Evolutionary conservation across 2,888 invertebrate species (phyloP), one percentile per base, ranked within the genome.

Genomic region (Hypsopygia costalis): DNA sequence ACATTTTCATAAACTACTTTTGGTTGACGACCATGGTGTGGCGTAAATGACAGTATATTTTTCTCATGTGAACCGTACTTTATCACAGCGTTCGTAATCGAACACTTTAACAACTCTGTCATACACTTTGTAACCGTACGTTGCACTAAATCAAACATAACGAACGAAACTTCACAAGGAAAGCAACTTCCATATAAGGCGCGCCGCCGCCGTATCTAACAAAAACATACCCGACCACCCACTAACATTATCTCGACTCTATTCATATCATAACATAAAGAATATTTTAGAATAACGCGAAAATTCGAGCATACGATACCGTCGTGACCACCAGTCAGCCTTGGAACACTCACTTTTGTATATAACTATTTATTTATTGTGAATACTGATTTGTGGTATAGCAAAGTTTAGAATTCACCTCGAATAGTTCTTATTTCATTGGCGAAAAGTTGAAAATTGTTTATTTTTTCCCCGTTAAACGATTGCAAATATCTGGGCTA

Each of bases 341-440:
- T 80, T 80, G 78, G 58, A 52, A 66, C 78, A 76, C 75, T 79
- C 78, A 78, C 77, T 78, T 77, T 75, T 69, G 69, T 74, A 62
- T 61, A 32, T 38, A 39, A 33, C 20, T 32, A 38, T 38, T 32
- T 39, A 39, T 39, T 39, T 39, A 39, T 33, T 39, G 28, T 39
- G 21, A 37, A 37, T 37, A 37, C 36, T 12, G 36, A 36, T 37
- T 35, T 10, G 22, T 11, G 22, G 11, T n/a, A 11, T 22, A 27
- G 12, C 32, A n/a, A 3, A 39, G 33, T n/a, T 12, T 25, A 22
- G 6, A 11, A n/a, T 12, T 4, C 16, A 25, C 11, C 22, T 21
- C 20, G 7, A 2, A 7, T 12, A 27, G n/a, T 3, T 33, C 33
- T 33, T 39, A 39, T 34, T 33, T 6, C 33, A 10, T 33, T 12